Evolutionary conservation across 2,888 invertebrate species (phyloP), one percentile per base, ranked within the genome.

Genomic region (Terebella lapidaria): DNA sequence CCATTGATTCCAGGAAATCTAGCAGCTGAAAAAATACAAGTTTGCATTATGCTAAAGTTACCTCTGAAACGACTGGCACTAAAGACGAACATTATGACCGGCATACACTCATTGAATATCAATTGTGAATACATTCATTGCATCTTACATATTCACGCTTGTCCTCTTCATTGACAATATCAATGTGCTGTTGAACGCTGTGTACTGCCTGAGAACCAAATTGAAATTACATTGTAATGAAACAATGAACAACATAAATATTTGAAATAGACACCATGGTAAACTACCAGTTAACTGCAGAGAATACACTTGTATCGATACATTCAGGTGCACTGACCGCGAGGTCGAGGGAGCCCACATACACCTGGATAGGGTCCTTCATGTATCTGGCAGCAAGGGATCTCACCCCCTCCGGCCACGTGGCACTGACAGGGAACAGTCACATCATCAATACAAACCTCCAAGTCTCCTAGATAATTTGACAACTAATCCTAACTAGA

Each of bases 371-470:
- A 0, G 95, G 94, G 78, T 94, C 87, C 58, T 86, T 88, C 88
- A 93, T 91, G 76, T 94, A 95, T 1, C 87, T 87, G 65, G 88
- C 85, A 0, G 94, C 94, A 47, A 96, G 83, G 22, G 90, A 84
- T 20, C 93, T 85, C 1, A 96, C 94, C 47, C 89, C 91, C 57
- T 85, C 82, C 0, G 95, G 95, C 96, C 95, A 96, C 0, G 96
- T 96, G 18, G 96, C 96, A 75, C 88, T 89, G 68, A 45, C 75
- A 73, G 26, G 26, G 55, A 35, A 35, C 35, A 35, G 10, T 15
- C 18, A 35, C 35, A 35, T 35, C n/a, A n/a, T n/a, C n/a, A n/a
- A n/a, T n/a, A n/a, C n/a, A n/a, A n/a, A n/a, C n/a, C n/a, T n/a
- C n/a, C n/a, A n/a, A n/a, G n/a, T n/a, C n/a, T n/a, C n/a, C n/a